These are phyloP conservation scores for Chinchilla lanigera DNA, from an alignment of 2,113 vertebrate species.

Conservation along the genomic window DNA sequence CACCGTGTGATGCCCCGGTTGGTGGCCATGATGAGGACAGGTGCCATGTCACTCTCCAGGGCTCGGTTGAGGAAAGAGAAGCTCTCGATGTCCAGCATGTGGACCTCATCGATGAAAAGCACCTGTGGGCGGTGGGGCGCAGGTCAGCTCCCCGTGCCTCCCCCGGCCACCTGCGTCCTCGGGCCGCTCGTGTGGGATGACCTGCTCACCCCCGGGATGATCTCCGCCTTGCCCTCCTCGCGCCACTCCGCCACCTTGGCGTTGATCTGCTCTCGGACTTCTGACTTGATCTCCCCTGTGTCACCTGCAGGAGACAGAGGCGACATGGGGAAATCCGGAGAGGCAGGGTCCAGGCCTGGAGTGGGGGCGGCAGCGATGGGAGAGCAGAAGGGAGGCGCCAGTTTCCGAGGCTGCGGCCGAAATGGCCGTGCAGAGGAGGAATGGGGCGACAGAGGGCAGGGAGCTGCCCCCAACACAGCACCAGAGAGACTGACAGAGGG, in stretches of 20 bases:
- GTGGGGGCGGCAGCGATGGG: rapidly evolving
- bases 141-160: rapidly evolving
- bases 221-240: conserved; percentile 96
- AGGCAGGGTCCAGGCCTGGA: rapidly evolving
- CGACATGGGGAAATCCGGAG: not conserved
- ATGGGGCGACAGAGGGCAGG: not conserved
- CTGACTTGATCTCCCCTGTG: conserved; percentile 96
- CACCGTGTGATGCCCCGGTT: conserved; percentile 96
- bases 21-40: conserved; percentile 96
- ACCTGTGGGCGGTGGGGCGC: conserved; percentile 83
- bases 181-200: not conserved
- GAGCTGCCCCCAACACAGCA: rapidly evolving
- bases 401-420: not conserved
- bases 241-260: conserved; percentile 97
- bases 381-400: not conserved
- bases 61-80: conserved; percentile 96
- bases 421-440: rapidly evolving
- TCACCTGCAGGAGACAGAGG: conserved; percentile 85
- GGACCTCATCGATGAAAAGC: conserved; percentile 96
- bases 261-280: conserved; percentile 96
- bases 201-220: conserved; percentile 93
- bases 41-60: conserved; percentile 94
- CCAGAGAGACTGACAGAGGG: not conserved
- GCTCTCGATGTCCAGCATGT: conserved; percentile 97
- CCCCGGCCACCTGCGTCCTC: rapidly evolving